Evolutionary conservation across 2,888 invertebrate species (phyloP), one percentile per base, ranked within the genome.

Genomic region (Bombyx huttoni): DNA sequence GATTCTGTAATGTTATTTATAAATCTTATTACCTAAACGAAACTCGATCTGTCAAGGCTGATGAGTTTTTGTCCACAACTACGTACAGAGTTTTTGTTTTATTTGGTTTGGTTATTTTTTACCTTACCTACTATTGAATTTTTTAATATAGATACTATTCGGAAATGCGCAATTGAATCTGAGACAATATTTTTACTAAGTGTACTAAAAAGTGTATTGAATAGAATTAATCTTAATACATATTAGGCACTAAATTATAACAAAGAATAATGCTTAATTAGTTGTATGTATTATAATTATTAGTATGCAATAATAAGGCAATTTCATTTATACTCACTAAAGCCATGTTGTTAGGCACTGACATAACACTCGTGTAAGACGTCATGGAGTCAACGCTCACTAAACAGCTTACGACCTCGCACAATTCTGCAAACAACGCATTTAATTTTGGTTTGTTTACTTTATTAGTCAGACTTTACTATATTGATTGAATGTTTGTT

Each of bases 321-420:
- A 24, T 24, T 24, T 24, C 5, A 24, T 34, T 35, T 35, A 49
- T 52, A 61, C 68, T 76, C 64, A 84, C 86, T 75, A 81, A 57
- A 13, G 82, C 83, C 54, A 85, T 73, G 47, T 67, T 70, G 5
- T 54, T 62, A 1, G 85, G 85, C 47, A 86, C 78, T 1, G 73
- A 70, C 84, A 86, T 83, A 48, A 78, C 62, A 60, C 84, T 84
- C 52, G 67, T 73, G 54, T 83, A 73, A 1, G 75, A 68, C 1
- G 77, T 80, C 34, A 70, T 56, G 0, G 65, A 62, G 45, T 76
- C 70, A 0, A 75, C 70, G 46, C 60, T 63, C 49, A 82, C 76
- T 0, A 83, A 78, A 47, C 85, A 86, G 48, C 68, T 58, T 7
- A 65, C 64, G 2, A 71, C 71, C 35, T 72, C 75, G 57, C 84